A percentile compares a stretch with the other conserved stretches of the same genome.
These are phyloP conservation scores for Pasiphila rectangulata DNA, from an alignment of 2,888 invertebrate genomes.

Conservation along the genomic window DNA sequence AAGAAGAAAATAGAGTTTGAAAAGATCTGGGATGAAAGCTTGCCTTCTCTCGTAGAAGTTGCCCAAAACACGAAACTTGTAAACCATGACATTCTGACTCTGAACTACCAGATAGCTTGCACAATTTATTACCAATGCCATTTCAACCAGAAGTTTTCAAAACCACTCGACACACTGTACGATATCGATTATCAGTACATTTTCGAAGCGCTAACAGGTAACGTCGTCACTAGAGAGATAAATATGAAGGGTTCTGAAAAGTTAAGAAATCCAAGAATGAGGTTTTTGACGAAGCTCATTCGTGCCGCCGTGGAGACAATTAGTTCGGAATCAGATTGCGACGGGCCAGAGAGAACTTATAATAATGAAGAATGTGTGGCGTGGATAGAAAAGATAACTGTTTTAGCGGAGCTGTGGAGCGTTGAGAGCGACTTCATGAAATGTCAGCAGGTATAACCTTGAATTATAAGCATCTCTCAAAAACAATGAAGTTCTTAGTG, in stretches of 20 bases:
- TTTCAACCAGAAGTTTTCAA: constrained; percentile 87
- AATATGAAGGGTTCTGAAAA: constrained; percentile 85
- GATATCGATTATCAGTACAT: constrained; percentile 85
- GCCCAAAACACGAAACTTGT: constrained; percentile 88
- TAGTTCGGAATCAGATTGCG: constrained; percentile 76
- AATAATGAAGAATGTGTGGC: constrained; percentile 62
- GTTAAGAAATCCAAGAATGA: constrained; percentile 83
- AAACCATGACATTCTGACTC: constrained; percentile 87
- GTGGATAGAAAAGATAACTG: constrained; percentile 88
- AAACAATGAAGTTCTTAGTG: too few relatives aligned
- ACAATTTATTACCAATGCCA: constrained; percentile 89
- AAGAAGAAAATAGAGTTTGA: constrained; percentile 77
- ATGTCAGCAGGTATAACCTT: constrained; percentile 91
- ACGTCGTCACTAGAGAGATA: constrained; percentile 74
- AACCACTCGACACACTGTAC: constrained; percentile 87
- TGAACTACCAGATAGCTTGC: constrained; percentile 90
- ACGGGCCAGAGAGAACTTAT: constrained; percentile 67
- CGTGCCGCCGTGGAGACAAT: constrained; percentile 88
- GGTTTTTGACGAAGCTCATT: constrained; percentile 87
- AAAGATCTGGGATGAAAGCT: constrained; percentile 84
- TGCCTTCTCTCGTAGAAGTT: constrained; percentile 87
- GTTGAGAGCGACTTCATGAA: constrained; percentile 86
- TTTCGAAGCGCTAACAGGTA: constrained; percentile 69
- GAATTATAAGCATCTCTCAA: too few relatives aligned
- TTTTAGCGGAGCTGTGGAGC: constrained; percentile 88